Evolutionary conservation across 2,888 invertebrate species (phyloP), one percentile per base, ranked within the genome.

Genomic region (Prosopocoilus inquinatus): DNA sequence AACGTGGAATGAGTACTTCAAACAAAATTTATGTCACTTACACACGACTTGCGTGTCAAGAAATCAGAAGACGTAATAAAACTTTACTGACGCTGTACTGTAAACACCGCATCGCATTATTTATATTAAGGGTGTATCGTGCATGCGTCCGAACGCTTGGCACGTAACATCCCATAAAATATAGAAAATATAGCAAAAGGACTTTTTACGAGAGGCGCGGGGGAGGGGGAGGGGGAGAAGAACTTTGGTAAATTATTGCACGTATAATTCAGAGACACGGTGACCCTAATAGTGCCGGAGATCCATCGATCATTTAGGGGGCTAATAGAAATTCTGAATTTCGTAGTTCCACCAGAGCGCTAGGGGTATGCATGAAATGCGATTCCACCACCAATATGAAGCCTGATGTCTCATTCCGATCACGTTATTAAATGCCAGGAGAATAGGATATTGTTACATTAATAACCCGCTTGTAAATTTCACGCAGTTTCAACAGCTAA

Each of bases 321-420:
- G 57, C 59, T 61, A 61, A 61, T 61, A 59, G 59, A 59, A 60
- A 61, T 59, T 57, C 56, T 35, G 58, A 55, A 52, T 55, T 55
- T 55, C 20, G 20, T 28, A 28, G 20, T 28, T 28, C 7, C 20
- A 28, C 20, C 20, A 28, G n/a, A n/a, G 50, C 35, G 38, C 39
- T 44, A 28, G 4, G 20, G 7, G 20, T 28, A 28, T 28, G 20
- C 20, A 28, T 4, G 20, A 28, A 28, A 28, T 28, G 20, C 20
- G 20, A 5, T 28, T 28, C 20, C 20, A 28, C 5, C 20, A 28
- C 20, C 20, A 28, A 28, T 28, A 28, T 28, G 20, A 28, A 28
- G 20, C 20, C 20, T 28, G 20, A 28, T 28, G 20, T 28, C 20
- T 28, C 20, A 28, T 28, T 28, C 20, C 20, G 20, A 28, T 28